Evolutionary conservation across 2,888 invertebrate species (phyloP).

Genomic region (Bembecia ichneumoniformis): DNA sequence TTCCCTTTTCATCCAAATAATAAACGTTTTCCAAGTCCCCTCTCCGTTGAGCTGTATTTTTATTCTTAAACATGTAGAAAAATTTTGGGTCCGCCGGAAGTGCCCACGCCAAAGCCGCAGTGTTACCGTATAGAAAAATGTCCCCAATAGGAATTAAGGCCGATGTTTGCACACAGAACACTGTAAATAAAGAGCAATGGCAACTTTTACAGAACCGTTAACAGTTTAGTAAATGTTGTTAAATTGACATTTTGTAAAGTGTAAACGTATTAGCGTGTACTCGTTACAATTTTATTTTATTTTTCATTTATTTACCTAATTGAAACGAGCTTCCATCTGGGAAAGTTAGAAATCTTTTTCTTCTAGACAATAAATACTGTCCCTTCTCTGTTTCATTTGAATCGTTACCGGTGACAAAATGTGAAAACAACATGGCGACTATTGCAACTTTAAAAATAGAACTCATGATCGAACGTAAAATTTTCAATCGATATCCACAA

Average conservation of each 20-base stretch:
- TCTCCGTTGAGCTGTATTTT: slow-evolving; percentile 34
- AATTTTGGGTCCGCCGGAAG: slow-evolving; percentile 74
- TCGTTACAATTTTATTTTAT: background rate
- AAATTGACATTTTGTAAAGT: background rate
- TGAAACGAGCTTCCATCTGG: slow-evolving; percentile 75
- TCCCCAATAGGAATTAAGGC: slow-evolving; percentile 70
- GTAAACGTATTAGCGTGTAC: background rate
- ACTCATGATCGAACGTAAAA: background rate
- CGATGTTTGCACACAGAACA: slow-evolving; percentile 76
- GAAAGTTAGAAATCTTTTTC: slow-evolving; percentile 73
- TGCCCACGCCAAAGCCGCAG: slow-evolving; percentile 82
- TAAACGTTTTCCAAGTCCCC: slow-evolving; percentile 34
- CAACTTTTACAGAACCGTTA: background rate
- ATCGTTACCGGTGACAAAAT: too few species aligned
- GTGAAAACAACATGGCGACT: too few species aligned
- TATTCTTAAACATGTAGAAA: slow-evolving; percentile 38
- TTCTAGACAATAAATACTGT: slow-evolving; percentile 37
- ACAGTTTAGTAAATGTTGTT: background rate
- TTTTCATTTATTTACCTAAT: slow-evolving; percentile 55
- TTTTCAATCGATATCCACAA: background rate
- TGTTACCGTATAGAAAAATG: slow-evolving; percentile 78
- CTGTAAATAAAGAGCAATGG: slow-evolving; percentile 38
- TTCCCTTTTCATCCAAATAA: slow-evolving; percentile 40
- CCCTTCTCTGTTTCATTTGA: too few species aligned
- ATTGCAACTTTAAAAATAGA: too few species aligned